These are phyloP conservation scores for Synodontis membranacea DNA, from an alignment of 2,113 vertebrate species.

Conservation along the genomic window DNA sequence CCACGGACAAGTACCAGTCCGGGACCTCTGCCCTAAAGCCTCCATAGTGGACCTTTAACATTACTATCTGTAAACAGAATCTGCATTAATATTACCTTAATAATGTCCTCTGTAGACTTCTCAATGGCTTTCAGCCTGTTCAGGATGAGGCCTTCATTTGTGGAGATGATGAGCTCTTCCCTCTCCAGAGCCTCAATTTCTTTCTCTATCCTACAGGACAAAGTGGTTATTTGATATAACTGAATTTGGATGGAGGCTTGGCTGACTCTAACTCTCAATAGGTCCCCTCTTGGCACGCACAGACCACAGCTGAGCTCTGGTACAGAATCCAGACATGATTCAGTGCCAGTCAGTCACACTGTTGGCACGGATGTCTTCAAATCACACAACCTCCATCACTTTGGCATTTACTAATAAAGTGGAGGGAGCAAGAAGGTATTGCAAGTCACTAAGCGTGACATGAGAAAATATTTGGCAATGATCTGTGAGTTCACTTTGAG, in stretches of 20 bases:
- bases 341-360: slow-evolving; percentile 13
- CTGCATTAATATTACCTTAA: slow-evolving; percentile 73
- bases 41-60: too few species aligned
- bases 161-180: slow-evolving; percentile 81
- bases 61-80: background rate
- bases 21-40: too few species aligned
- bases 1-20: too few species aligned
- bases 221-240: background rate
- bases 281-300: background rate
- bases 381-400: slow-evolving; percentile 3
- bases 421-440: background rate
- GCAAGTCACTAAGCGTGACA: background rate
- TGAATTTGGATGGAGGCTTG: background rate
- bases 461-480: slow-evolving; percentile 16
- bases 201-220: slow-evolving; percentile 78
- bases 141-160: slow-evolving; percentile 83
- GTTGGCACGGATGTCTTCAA: background rate
- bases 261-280: background rate
- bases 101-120: slow-evolving; percentile 84
- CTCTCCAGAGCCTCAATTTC: slow-evolving; percentile 85
- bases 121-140: slow-evolving; percentile 83
- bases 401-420: slow-evolving; percentile 30
- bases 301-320: background rate
- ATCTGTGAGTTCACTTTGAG: slow-evolving; percentile 3
- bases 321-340: background rate